Percentiles rank a stretch among this genome's conserved stretches.
phyloP scores from a whole-genome alignment of 2,888 invertebrate species.

The Volucella bombylans region DNA sequence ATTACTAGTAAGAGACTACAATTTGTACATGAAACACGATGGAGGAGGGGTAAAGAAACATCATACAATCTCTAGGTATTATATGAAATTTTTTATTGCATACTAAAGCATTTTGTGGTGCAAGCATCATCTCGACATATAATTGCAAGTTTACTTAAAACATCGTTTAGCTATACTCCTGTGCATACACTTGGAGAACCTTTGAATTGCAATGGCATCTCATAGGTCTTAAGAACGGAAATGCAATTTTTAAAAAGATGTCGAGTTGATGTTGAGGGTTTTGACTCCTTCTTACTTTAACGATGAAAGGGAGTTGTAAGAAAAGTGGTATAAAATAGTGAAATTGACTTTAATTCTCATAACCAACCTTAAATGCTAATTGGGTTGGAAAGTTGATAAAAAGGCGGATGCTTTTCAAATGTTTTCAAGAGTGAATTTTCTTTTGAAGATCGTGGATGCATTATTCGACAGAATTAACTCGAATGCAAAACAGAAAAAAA shows the following conservation, averaged over 20 bases:
- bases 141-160: not conserved
- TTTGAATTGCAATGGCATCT: conserved; percentile 22
- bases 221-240: conserved; percentile 13
- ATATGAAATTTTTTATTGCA: conserved; percentile 58
- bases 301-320: too few relatives aligned
- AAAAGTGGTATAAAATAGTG: too few relatives aligned
- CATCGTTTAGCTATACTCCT: not conserved
- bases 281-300: too few relatives aligned
- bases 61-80: conserved; percentile 62
- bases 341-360: not conserved
- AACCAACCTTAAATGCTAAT: too few relatives aligned
- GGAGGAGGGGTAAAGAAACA: conserved; percentile 6
- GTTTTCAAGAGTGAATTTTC: too few relatives aligned
- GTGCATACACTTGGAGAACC: not conserved
- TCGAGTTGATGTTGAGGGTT: not conserved
- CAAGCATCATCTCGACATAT: conserved; percentile 28
- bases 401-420: too few relatives aligned
- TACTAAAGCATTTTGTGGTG: conserved; percentile 25
- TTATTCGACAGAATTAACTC: too few relatives aligned
- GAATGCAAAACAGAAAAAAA: too few relatives aligned
- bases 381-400: too few relatives aligned
- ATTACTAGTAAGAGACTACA: conserved; percentile 27
- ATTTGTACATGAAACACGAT: too few relatives aligned
- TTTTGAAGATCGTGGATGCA: too few relatives aligned
- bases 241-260: conserved; percentile 42